Evolutionary conservation across 2,113 vertebrate species (phyloP), one percentile per base, ranked within the genome.

Genomic region (Podiceps cristatus): DNA sequence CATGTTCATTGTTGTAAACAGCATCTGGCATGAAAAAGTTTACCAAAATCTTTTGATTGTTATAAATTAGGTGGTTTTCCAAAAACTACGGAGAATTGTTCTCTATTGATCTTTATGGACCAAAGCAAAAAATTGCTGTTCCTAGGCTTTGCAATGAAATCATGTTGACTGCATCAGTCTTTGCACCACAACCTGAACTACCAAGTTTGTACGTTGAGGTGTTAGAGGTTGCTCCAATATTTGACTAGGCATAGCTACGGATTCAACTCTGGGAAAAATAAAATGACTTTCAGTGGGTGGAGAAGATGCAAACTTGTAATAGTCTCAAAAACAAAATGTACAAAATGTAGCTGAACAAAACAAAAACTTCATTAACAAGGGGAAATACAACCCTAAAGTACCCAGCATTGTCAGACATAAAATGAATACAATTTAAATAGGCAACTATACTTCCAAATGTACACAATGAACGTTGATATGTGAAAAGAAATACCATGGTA

Each of bases 1-100:
- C 99, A 98, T 99, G 98, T 99, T 99, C 99, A 99, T 97, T 95
- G 98, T 99, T 99, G 99, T 99, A 99, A 99, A 99, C 98, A 99
- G 98, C 98, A 99, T 98, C 98, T 98, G 98, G 99, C 98, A 99
- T 99, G 98, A 98, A 99, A 98, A 98, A 98, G 97, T 98, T 98
- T 98, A 98, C 98, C 98, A 99, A 98, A 98, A 97, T 95, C 96
- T 97, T 98, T 97, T 96, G 98, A 98, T 97, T 98, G 96, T 98
- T 98, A 98, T 98, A 99, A 99, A 98, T 98, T 98, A 98, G 97
- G 96, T 97, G 97, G 53, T 89, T 96, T 97, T 98, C 96, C 84
- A 91, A 98, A 98, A 98, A 97, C 93, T 97, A 97, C 29, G 74
- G 90, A 96, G 96, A 98, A 94, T 91, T 97, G 92, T 97, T 97